These are phyloP conservation scores for Drosophila tsacasi DNA, from an alignment of 1,140 invertebrate genomes.

Conservation along the genomic window DNA sequence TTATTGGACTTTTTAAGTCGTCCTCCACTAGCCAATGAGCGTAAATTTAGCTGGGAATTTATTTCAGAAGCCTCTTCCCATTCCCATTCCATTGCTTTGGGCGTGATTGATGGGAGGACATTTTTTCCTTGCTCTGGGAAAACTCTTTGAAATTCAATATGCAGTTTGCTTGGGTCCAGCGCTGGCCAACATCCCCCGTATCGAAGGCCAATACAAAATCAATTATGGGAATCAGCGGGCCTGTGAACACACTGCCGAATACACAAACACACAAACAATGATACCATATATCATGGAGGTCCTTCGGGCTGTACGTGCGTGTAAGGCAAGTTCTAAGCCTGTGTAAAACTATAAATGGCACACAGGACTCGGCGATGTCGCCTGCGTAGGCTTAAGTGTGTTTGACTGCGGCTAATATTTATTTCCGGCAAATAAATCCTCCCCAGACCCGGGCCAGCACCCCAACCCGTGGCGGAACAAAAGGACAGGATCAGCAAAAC, in stretches of 20 bases:
- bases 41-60: constrained; percentile 47
- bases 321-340: constrained; percentile 80
- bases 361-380: constrained; percentile 43
- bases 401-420: constrained; percentile 84
- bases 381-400: constrained; percentile 78
- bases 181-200: constrained; percentile 32
- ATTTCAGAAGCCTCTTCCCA: constrained; percentile 19
- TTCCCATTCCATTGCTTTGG: neutral
- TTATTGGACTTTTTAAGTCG: constrained; percentile 26
- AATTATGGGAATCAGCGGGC: constrained; percentile 81
- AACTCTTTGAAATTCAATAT: constrained; percentile 81
- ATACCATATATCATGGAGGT: constrained; percentile 44
- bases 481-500: constrained; percentile 45
- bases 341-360: constrained; percentile 82
- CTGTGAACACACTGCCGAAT: constrained; percentile 36
- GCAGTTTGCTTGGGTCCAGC: constrained; percentile 42
- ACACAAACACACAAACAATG: constrained; percentile 2
- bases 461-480: constrained; percentile 23
- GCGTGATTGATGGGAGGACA: constrained; percentile 49
- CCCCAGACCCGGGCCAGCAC: constrained; percentile 24
- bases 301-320: constrained; percentile 60
- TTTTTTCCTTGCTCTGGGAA: constrained; percentile 25
- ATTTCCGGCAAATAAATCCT: constrained; percentile 85
- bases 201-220: constrained; percentile 79
- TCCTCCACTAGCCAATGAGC: constrained; percentile 15